Conservation (phyloP, 2,888 invertebrate species). For the Nomada hirtipes region DNA sequence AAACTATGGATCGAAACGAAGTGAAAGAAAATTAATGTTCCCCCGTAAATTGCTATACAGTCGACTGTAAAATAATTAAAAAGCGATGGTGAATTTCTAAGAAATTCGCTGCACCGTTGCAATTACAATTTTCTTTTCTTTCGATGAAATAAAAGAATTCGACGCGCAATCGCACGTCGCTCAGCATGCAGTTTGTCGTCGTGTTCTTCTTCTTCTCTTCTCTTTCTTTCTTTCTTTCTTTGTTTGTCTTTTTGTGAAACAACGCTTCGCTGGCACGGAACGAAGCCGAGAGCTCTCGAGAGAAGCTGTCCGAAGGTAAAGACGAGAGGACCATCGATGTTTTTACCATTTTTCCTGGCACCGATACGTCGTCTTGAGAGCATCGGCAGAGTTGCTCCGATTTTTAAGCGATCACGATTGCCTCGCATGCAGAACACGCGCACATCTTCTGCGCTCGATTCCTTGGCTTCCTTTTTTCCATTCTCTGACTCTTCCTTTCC, state of each 20-base stretch:
- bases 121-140: too few relatives aligned
- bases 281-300: constrained; percentile 61
- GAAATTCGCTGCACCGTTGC: not conserved
- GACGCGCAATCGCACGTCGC: constrained; percentile 54
- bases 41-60: too few relatives aligned
- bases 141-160: not conserved
- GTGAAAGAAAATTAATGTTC: too few relatives aligned
- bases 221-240: not conserved
- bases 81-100: too few relatives aligned
- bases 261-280: constrained; percentile 58
- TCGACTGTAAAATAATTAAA: too few relatives aligned
- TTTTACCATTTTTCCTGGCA: constrained; percentile 38
- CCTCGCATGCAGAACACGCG: constrained; percentile 51
- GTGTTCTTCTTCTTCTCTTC: not conserved
- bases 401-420: constrained; percentile 37
- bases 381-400: constrained; percentile 52
- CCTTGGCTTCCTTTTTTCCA: not conserved
- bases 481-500: not conserved
- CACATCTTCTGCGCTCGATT: constrained; percentile 27
- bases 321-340: constrained; percentile 32
- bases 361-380: constrained; percentile 55
- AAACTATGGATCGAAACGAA: too few relatives aligned
- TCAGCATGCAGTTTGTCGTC: constrained; percentile 43
- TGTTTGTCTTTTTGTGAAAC: constrained; percentile 28
- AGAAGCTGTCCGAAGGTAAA: constrained; percentile 47